Base-by-base conservation (phyloP, 2,888 invertebrate species). In the Drosophila tripunctata region DNA sequence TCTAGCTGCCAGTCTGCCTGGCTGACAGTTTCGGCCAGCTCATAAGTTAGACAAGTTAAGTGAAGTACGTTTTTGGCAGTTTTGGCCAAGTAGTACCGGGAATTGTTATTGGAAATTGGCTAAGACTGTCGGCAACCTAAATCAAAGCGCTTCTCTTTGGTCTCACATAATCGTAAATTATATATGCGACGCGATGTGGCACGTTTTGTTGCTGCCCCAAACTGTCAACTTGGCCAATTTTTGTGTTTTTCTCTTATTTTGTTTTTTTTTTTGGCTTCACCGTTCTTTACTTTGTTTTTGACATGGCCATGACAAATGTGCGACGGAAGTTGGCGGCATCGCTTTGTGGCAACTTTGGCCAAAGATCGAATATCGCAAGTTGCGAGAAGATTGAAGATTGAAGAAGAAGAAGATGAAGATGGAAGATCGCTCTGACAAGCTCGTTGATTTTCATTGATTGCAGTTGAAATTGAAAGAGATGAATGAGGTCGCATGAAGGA, bases 261-360 rank as follows among this genome's bases (percentile, higher is more conserved):
- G 27, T 2, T 27, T 27, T 27, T 27, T 27, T 21, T 24, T 27
- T 27, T 27, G 27, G 27, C 10, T 10, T 27, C 27, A 10, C 6
- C 10, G 27, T n/a, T n/a, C n/a, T n/a, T n/a, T n/a, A n/a, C 27
- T 27, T 8, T 10, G 10, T 27, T 27, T 27, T 24, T 82, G 79
- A 79, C 79, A 76, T 75, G 66, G 58, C 54, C 67, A 79, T 79
- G 82, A 82, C 82, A 82, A 82, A 83, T 82, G 82, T 66, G 84
- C 84, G 73, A 83, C 80, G 83, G 77, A 76, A 79, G 83, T 58
- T 58, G 67, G 55, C 77, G 76, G 80, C 79, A 33, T 48, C 65
- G 54, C 75, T 78, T 78, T 50, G 48, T 22, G 48, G 24, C 36
- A 15, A 27, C 14, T 10, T 21, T 31, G n/a, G 4, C 4, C 19